phyloP scores from a whole-genome alignment of 1,140 invertebrate genomes.

The Latrodectus geometricus region DNA sequence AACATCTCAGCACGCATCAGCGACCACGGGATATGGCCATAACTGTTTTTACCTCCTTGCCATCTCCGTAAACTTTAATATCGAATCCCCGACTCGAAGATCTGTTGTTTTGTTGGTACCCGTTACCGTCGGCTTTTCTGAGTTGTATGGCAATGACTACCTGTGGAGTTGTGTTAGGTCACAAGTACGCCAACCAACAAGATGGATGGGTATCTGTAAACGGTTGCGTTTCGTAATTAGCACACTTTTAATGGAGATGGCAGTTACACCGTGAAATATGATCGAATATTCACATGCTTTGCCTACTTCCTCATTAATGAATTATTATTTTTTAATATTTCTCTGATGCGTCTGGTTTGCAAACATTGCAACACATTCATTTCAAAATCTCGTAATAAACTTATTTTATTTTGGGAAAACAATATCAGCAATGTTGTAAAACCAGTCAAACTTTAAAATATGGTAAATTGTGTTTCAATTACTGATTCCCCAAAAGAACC shows the following conservation, averaged over 20 bases:
- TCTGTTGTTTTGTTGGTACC: not conserved
- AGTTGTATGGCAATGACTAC: not conserved
- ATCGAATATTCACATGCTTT: not conserved
- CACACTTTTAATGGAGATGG: not conserved
- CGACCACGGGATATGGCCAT: conserved; percentile 35
- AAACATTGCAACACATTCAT: no score
- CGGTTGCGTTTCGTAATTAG: conserved; percentile 42
- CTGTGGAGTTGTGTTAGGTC: conserved; percentile 1
- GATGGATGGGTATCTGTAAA: conserved; percentile 10
- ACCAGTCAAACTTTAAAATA: no score
- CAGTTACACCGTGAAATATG: not conserved
- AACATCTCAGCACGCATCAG: conserved; percentile 45
- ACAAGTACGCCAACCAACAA: not conserved
- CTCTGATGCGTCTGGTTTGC: no score
- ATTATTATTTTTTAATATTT: no score
- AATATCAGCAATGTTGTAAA: no score
- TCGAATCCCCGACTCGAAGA: not conserved
- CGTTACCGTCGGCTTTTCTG: not conserved
- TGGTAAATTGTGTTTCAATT: no score
- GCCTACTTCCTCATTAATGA: no score
- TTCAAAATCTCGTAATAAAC: no score
- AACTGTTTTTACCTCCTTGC: conserved; percentile 51
- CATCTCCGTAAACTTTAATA: conserved; percentile 34
- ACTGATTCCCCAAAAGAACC: no score
- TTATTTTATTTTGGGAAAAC: no score